Percentiles rank a stretch among this genome's conserved stretches.
phyloP scores from a whole-genome alignment of 92 coral and sea anemone genomes.

The Epizoanthus ramosus region DNA sequence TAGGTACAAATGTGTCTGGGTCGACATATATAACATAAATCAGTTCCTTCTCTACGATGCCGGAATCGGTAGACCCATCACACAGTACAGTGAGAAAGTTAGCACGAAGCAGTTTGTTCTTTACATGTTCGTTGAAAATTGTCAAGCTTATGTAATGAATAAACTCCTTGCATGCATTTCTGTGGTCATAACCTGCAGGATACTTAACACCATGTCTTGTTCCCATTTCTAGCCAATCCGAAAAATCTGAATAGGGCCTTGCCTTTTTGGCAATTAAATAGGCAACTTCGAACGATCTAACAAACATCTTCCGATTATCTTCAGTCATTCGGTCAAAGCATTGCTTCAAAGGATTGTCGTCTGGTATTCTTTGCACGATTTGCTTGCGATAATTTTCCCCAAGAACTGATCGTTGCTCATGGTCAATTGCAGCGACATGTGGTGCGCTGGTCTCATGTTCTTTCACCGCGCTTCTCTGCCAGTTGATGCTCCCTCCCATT shows the following conservation, averaged over 20 bases:
- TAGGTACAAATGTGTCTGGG: slow-evolving; percentile 24
- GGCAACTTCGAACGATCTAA: slow-evolving; percentile 12
- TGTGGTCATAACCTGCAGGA: background rate
- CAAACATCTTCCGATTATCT: background rate
- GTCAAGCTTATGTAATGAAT: no score
- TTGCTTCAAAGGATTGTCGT: slow-evolving; percentile 16
- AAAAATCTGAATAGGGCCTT: slow-evolving; percentile 12
- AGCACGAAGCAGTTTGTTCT: slow-evolving; percentile 4
- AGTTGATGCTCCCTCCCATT: no score
- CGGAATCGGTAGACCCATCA: slow-evolving; percentile 10
- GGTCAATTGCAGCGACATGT: no score
- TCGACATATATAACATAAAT: slow-evolving; percentile 18
- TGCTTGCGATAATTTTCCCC: background rate
- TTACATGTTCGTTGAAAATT: background rate
- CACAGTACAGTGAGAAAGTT: slow-evolving; percentile 11
- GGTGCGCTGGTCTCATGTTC: no score
- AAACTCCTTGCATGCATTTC: slow-evolving; percentile 5
- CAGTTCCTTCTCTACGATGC: slow-evolving; percentile 40
- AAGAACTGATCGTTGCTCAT: no score
- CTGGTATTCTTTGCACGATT: background rate
- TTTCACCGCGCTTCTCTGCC: no score
- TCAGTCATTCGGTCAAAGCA: slow-evolving; percentile 18
- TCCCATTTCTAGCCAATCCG: slow-evolving; percentile 1
- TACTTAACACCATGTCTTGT: background rate
- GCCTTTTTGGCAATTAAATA: slow-evolving; percentile 6